Evolutionary conservation across 2,888 invertebrate genomes (phyloP).

Genomic region (Synergus japonicus): DNA sequence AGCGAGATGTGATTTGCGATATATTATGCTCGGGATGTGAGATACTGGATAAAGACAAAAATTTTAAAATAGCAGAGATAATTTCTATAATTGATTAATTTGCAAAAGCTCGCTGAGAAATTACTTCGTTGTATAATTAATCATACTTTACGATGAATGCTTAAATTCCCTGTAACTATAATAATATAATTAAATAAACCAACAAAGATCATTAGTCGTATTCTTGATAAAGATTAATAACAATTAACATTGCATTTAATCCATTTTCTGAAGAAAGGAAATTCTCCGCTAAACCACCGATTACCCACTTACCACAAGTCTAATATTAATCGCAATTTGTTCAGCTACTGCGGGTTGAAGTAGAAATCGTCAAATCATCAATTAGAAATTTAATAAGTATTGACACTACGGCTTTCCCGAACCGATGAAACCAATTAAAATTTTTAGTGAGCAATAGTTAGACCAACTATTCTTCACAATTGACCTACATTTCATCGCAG

Average conservation of each 20-base stretch:
- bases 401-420: slow-evolving; percentile 32
- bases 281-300: slow-evolving; percentile 22
- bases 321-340: slow-evolving; percentile 30
- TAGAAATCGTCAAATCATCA: slow-evolving; percentile 41
- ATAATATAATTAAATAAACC: not conserved
- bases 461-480: not conserved
- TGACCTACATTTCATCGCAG: slow-evolving; percentile 18
- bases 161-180: not conserved
- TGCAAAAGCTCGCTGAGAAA: not conserved
- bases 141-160: not conserved
- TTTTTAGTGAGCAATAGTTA: slow-evolving; percentile 20
- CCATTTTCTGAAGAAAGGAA: slow-evolving; percentile 16
- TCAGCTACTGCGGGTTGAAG: slow-evolving; percentile 28
- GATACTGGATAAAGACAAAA: not conserved
- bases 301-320: slow-evolving; percentile 26
- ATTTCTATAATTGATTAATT: not conserved
- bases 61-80: not conserved
- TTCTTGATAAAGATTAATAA: slow-evolving; percentile 19
- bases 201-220: not conserved
- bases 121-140: not conserved
- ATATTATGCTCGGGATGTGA: not conserved
- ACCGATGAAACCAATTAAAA: slow-evolving; percentile 31
- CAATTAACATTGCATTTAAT: not conserved
- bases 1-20: not conserved
- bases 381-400: slow-evolving; percentile 38